Evolutionary conservation across 2,797 vertebrate genomes (phyloP).

Genomic region (Phrynocephalus vlangalii): DNA sequence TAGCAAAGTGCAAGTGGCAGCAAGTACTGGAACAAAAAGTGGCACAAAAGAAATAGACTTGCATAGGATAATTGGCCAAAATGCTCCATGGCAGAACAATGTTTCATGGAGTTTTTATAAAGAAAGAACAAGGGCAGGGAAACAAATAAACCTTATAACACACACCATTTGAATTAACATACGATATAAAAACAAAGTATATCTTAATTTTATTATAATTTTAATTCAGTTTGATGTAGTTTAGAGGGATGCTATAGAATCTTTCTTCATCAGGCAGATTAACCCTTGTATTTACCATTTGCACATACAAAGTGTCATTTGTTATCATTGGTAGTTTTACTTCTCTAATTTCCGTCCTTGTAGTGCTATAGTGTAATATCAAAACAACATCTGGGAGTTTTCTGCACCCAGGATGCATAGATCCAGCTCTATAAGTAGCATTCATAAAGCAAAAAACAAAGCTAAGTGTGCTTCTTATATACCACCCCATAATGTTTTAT

Average conservation of each 20-base stretch:
- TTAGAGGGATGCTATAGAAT: neutral
- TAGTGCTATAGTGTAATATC: too few species aligned
- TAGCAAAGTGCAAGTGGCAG: slow-evolving; percentile 14
- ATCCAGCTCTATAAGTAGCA: too few species aligned
- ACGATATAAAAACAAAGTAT: neutral
- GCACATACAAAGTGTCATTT: neutral
- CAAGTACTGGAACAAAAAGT: slow-evolving; percentile 2
- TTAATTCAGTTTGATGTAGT: neutral
- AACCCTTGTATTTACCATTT: neutral
- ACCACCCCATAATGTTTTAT: too few species aligned
- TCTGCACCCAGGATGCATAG: too few species aligned
- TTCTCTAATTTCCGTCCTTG: too few species aligned
- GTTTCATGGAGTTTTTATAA: neutral
- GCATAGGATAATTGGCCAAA: slow-evolving; percentile 2
- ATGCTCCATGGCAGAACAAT: neutral
- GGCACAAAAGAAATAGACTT: neutral
- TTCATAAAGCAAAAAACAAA: too few species aligned
- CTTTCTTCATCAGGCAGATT: neutral
- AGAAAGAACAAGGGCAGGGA: neutral
- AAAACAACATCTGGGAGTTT: too few species aligned
- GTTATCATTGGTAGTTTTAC: too few species aligned
- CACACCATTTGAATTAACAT: neutral
- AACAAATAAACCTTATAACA: neutral
- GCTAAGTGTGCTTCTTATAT: too few species aligned
- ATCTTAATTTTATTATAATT: too few species aligned